Conservation (phyloP, 2,797 vertebrate genomes). For the Gobio occitaniae region DNA sequence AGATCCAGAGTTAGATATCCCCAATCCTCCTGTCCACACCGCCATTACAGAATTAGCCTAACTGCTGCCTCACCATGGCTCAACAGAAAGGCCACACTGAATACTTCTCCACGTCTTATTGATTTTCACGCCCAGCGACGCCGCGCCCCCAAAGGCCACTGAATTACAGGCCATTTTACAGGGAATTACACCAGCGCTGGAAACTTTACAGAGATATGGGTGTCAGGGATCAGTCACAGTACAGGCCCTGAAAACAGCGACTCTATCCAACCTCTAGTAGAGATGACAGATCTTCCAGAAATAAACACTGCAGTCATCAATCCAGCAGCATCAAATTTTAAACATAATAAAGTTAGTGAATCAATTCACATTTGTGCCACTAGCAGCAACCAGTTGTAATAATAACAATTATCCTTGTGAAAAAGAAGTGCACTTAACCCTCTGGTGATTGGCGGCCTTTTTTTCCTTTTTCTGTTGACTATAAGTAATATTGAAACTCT, state of each 20-base stretch:
- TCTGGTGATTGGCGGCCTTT: background rate
- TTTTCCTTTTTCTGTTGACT: no score
- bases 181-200: constrained; percentile 93
- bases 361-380: background rate
- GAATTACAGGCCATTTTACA: constrained; percentile 93
- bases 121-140: constrained; percentile 79
- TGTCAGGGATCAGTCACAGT: constrained; percentile 74
- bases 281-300: constrained; percentile 2
- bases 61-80: constrained; percentile 70
- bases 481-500: no score
- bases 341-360: background rate
- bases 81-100: constrained; percentile 68
- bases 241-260: constrained; percentile 21
- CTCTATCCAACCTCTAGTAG: background rate
- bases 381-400: background rate
- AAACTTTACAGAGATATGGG: constrained; percentile 91
- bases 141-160: constrained; percentile 86
- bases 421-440: background rate
- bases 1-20: constrained; percentile 75
- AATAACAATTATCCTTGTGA: background rate
- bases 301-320: constrained; percentile 22
- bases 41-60: constrained; percentile 83
- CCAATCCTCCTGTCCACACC: constrained; percentile 68
- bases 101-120: constrained; percentile 75
- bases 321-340: background rate